Evolutionary conservation across 2,113 vertebrate species (phyloP).

Genomic region (Myiagra hebetior): DNA sequence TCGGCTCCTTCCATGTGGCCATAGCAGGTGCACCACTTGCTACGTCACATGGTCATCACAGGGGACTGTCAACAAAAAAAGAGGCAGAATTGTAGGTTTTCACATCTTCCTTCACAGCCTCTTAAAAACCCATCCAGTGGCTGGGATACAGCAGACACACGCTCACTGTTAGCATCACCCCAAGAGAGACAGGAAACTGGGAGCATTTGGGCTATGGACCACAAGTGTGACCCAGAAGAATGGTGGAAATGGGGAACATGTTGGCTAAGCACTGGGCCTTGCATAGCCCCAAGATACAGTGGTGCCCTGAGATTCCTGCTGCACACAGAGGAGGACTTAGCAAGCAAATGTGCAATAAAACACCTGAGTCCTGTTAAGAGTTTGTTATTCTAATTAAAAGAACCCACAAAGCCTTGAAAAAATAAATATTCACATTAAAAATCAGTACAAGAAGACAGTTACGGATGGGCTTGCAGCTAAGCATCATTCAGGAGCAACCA

Average conservation of each 20-base stretch:
- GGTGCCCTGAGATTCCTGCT: neutral
- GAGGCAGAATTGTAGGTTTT: neutral
- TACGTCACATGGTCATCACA: neutral
- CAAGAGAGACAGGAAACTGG: neutral
- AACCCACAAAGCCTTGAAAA: neutral
- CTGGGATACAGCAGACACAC: neutral
- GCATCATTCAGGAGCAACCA: rapidly evolving
- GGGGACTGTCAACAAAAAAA: neutral
- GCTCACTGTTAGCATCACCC: neutral
- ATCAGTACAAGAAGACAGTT: neutral
- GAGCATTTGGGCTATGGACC: rapidly evolving
- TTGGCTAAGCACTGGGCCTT: neutral
- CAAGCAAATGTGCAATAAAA: neutral
- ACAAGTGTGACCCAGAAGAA: neutral
- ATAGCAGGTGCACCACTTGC: conserved; percentile 15
- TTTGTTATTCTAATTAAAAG: neutral
- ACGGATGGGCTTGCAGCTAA: neutral
- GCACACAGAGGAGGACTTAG: neutral
- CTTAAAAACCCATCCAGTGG: neutral
- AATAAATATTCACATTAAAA: neutral
- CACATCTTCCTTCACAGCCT: neutral
- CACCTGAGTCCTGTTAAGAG: neutral
- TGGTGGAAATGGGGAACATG: neutral
- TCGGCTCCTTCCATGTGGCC: neutral
- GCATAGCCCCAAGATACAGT: rapidly evolving